Evolutionary conservation across 2,797 vertebrate genomes (phyloP), one percentile per base, ranked within the genome.

Genomic region (Darevskia mixta): DNA sequence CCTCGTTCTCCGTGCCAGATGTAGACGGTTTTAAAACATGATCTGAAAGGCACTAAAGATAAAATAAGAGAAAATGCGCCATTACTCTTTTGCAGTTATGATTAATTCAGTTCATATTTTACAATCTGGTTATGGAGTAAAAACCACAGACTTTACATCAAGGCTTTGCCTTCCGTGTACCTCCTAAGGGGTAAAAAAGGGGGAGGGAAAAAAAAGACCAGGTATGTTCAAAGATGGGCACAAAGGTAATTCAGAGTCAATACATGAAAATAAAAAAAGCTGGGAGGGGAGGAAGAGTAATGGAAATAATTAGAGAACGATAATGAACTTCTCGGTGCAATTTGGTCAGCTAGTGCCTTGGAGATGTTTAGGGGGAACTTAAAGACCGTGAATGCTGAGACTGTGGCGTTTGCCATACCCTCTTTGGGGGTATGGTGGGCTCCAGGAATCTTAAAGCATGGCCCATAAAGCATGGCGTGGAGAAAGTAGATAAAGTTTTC

Each of bases 31-130:
- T 96, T 97, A 97, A 97, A 97, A 96, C 96, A 96, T 94, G 95
- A 96, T 97, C 96, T 96, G 96, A 97, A 96, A 97, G 96, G 97
- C 97, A 97, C 96, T 97, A 97, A 97, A 97, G 97, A 97, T 97
- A 97, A 97, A 97, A 98, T 97, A 97, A 95, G 96, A 96, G 96
- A 96, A 97, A 97, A 97, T 96, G 96, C 96, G 94, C 96, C 97
- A 98, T 98, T 97, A 97, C 96, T 98, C 97, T 97, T 86, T 96
- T 90, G 95, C 96, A 96, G 97, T 97, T 97, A 96, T 97, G 97
- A 98, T 98, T 98, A 98, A 98, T 98, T 98, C 97, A 96, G 97
- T 97, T 98, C 97, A 98, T 98, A 97, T 98, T 98, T 98, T 98
- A 98, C 97, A 97, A 97, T 97, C 97, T 97, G 97, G 97, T 97